Evolutionary conservation across 2,888 invertebrate genomes (phyloP), one percentile per base, ranked within the genome.

Genomic region (Lithosia quadra): DNA sequence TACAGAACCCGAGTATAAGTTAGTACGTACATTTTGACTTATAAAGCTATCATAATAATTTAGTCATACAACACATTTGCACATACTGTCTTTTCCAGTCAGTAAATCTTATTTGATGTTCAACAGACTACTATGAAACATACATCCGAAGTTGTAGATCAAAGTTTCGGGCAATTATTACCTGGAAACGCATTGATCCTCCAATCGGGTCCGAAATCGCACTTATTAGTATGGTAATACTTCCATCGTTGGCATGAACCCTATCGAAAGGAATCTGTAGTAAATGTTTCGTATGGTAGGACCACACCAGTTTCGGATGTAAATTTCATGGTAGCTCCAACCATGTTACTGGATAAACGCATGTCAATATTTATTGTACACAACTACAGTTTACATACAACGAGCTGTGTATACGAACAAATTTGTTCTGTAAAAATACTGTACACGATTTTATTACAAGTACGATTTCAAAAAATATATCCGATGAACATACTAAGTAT

Each of bases 311-410:
- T 43, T 18, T 43, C 8, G 18, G 15, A 43, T 43, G 43, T 11
- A 7, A 39, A 15, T 39, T 11, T 11, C 11, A 13, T 13, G n/a
- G n/a, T n/a, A n/a, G n/a, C 36, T 1, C 63, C n/a, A 58, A 61
- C 61, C 65, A n/a, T 49, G 67, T 34, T 57, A 43, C 56, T 28
- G 69, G 68, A 63, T 67, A 58, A 28, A 57, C 36, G 33, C 39
- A 67, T 57, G 76, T 78, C 64, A 78, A 78, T 78, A 76, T 78
- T 72, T 58, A 36, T 34, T 56, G 73, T 56, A 71, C 62, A 72
- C 64, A 39, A 36, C 59, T 59, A 71, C 63, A 34, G 34, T 59
- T 59, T 21, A 59, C 36, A 36, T 21, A 59, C 36, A 36, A 62
- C n/a, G 28, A 43, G 43, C 60, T 66, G 73, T 67, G 68, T 33